phyloP scores from a whole-genome alignment of 2,113 vertebrate species.

The Patagioenas fasciata region DNA sequence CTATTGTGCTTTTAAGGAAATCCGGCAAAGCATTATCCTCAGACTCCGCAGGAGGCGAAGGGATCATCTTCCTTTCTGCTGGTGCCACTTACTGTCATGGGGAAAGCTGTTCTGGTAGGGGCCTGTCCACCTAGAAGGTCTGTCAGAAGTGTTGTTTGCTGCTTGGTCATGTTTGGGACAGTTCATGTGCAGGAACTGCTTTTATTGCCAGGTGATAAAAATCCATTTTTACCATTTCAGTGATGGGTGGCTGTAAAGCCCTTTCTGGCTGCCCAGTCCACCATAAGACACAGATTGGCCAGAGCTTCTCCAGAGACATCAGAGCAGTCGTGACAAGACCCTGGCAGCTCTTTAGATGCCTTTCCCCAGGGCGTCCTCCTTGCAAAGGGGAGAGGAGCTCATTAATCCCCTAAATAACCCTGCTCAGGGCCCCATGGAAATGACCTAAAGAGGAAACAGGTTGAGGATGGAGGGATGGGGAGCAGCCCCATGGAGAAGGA shows the following conservation, averaged over 20 bases:
- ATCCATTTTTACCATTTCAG: not conserved
- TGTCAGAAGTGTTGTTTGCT: not conserved
- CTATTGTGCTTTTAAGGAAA: not conserved
- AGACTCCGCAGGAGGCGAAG: not conserved
- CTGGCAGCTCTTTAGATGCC: not conserved
- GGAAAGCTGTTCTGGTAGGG: not conserved
- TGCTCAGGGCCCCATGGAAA: not conserved
- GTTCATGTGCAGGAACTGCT: not conserved
- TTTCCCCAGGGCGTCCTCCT: not conserved
- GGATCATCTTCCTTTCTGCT: not conserved
- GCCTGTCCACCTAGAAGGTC: not conserved
- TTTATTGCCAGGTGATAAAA: not conserved
- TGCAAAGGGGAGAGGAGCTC: not conserved
- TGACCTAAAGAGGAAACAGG: not conserved
- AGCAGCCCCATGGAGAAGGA: no score
- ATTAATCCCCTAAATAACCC: not conserved
- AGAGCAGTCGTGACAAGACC: not conserved
- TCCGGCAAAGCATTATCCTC: not conserved
- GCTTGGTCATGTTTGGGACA: not conserved
- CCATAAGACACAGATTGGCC: not conserved
- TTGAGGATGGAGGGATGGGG: no score
- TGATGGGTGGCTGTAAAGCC: not conserved
- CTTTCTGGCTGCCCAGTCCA: not conserved
- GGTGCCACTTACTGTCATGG: fast-evolving
- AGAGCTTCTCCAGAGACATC: not conserved